Evolutionary conservation across 2,113 vertebrate genomes (phyloP).

Genomic region (Eurystomus gularis): DNA sequence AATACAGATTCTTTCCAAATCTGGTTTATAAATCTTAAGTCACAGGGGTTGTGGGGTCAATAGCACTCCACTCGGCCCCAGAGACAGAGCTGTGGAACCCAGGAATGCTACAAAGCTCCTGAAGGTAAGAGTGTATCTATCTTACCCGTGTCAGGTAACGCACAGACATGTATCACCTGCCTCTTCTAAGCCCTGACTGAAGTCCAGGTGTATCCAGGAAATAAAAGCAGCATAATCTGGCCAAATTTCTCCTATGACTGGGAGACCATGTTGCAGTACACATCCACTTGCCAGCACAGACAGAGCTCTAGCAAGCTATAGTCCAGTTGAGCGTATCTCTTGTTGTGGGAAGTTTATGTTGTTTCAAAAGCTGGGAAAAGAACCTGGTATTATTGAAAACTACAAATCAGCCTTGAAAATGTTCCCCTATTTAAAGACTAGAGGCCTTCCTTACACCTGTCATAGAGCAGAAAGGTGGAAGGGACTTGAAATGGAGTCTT

Average conservation of each 20-base stretch:
- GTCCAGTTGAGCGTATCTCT: fast-evolving
- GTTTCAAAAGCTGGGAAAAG: neutral
- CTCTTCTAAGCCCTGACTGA: neutral
- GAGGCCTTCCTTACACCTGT: neutral
- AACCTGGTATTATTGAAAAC: neutral
- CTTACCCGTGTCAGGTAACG: neutral
- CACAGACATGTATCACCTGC: neutral
- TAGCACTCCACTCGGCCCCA: neutral
- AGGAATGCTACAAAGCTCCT: neutral
- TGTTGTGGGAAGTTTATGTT: neutral
- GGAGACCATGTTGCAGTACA: neutral
- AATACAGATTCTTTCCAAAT: neutral
- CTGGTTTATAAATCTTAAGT: neutral
- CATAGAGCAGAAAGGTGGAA: neutral
- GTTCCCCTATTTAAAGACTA: neutral
- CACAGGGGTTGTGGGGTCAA: neutral
- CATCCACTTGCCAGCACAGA: neutral
- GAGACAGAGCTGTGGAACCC: neutral
- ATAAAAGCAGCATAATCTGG: neutral
- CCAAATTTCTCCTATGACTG: neutral
- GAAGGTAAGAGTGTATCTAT: fast-evolving
- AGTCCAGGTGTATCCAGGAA: neutral
- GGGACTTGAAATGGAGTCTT: neutral
- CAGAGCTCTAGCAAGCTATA: neutral
- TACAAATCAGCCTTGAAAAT: neutral